phyloP scores from a whole-genome alignment of 2,888 invertebrate species.

The Rhagonycha lutea region DNA sequence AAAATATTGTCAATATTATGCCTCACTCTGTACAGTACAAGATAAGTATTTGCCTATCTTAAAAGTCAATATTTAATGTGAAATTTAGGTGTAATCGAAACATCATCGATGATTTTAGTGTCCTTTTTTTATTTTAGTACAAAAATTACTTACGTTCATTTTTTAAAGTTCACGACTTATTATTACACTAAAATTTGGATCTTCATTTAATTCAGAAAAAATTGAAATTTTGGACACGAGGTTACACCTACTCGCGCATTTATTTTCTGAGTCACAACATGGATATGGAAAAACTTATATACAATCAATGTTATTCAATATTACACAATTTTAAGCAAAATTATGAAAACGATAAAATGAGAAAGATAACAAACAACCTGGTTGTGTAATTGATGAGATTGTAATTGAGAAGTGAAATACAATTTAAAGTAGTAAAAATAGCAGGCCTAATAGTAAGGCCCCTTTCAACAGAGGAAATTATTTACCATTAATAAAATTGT shows the following conservation, averaged over 20 bases:
- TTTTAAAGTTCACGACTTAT: not conserved
- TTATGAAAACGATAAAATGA: not conserved
- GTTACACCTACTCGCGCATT: not conserved
- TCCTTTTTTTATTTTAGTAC: not conserved
- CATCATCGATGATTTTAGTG: not conserved
- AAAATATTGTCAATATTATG: not conserved
- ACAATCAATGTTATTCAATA: not conserved
- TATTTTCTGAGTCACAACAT: not conserved
- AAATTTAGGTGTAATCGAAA: no score
- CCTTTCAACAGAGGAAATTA: no score
- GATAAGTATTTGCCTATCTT: not conserved
- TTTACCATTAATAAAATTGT: no score
- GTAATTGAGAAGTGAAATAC: no score
- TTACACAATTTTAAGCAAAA: not conserved
- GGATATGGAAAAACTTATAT: not conserved
- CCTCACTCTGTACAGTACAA: not conserved
- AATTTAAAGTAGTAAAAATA: no score
- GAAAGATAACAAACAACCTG: no score
- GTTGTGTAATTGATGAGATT: no score
- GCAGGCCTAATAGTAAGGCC: no score
- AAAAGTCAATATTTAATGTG: not conserved
- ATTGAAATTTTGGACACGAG: not conserved
- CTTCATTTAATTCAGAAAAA: not conserved
- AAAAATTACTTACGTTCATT: not conserved
- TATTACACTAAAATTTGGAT: not conserved